These are phyloP conservation scores for Hydriomena furcata DNA, from an alignment of 2,888 invertebrate species.

Conservation along the genomic window DNA sequence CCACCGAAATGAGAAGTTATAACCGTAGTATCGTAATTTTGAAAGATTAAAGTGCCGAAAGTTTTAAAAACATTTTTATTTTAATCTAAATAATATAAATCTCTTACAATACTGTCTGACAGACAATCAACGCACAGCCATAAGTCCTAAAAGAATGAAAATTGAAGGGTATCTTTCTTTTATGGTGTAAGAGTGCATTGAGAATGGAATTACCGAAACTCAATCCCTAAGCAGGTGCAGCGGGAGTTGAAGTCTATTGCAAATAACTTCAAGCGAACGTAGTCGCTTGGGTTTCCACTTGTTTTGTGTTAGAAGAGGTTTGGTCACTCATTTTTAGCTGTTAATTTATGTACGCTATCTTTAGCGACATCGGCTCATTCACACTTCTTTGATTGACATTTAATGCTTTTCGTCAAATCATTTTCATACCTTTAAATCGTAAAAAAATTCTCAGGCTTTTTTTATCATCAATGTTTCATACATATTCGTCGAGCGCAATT, in stretches of 20 bases:
- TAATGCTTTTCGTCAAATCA: not conserved
- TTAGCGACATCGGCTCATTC: not conserved
- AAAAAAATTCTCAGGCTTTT: no score
- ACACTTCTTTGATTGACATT: not conserved
- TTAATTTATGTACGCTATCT: slow-evolving; percentile 9
- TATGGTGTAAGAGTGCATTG: no score
- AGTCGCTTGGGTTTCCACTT: no score
- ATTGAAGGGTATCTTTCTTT: no score
- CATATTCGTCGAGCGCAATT: slow-evolving; percentile 21
- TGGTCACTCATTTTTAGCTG: slow-evolving; percentile 4
- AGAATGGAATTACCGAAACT: no score
- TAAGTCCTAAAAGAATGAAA: no score
- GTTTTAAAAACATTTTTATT: slow-evolving; percentile 19
- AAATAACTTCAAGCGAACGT: no score
- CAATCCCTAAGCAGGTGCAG: no score
- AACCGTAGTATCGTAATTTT: slow-evolving; percentile 35
- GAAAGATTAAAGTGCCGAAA: slow-evolving; percentile 35
- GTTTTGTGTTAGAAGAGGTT: slow-evolving; percentile 3
- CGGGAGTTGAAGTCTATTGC: no score
- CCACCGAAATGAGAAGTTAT: slow-evolving; percentile 38
- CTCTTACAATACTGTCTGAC: no score
- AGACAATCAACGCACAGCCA: no score
- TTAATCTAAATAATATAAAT: slow-evolving; percentile 8
- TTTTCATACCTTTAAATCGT: not conserved
- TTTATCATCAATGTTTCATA: slow-evolving; percentile 12